Conservation (phyloP, 1,140 invertebrate genomes). For the Papilio machaon region DNA sequence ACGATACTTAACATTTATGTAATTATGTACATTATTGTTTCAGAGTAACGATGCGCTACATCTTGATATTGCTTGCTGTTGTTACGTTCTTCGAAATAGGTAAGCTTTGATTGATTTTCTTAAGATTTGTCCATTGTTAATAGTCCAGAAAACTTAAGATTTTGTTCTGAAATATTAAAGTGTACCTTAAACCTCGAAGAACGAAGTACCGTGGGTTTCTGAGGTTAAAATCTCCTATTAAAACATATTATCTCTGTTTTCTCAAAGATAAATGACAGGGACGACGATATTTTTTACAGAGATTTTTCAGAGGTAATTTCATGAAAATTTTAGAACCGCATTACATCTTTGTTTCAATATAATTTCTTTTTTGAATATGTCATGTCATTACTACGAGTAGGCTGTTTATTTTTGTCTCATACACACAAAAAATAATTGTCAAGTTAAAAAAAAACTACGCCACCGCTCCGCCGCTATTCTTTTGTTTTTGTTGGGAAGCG, state of each 20-base stretch:
- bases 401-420: slow-evolving; percentile 9
- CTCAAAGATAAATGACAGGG: too few relatives aligned
- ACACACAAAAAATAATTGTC: slow-evolving; percentile 22
- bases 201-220: too few relatives aligned
- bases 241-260: too few relatives aligned
- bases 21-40: slow-evolving; percentile 2
- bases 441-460: slow-evolving; percentile 26
- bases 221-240: too few relatives aligned
- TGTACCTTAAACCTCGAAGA: too few relatives aligned
- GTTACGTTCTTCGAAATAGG: slow-evolving; percentile 28
- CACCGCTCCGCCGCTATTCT: background rate
- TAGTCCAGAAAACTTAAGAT: background rate
- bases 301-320: too few relatives aligned
- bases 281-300: too few relatives aligned
- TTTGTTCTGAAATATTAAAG: too few relatives aligned
- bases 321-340: background rate
- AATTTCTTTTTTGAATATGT: slow-evolving; percentile 24
- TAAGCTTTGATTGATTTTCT: background rate
- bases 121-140: background rate
- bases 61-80: slow-evolving; percentile 10
- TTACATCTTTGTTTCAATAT: background rate
- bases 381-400: slow-evolving; percentile 1
- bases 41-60: slow-evolving; percentile 8
- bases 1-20: too few relatives aligned
- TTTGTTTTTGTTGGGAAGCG: slow-evolving; percentile 32